Conservation (phyloP, 1,140 invertebrate genomes). For the Heliconius melpomene region DNA sequence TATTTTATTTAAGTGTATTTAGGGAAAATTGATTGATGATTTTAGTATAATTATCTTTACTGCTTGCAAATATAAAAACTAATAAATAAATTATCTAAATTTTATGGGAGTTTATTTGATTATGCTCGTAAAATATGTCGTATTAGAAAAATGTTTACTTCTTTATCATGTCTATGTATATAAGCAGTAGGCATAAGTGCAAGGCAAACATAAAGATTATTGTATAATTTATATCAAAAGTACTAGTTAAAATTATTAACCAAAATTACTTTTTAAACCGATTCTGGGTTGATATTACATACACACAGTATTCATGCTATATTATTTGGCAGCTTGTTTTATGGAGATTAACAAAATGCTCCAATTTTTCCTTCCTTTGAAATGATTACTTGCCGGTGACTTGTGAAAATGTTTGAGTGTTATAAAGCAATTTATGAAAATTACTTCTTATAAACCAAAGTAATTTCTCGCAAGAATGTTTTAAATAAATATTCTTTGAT, state of each 20-base stretch:
- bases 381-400: conserved; percentile 43
- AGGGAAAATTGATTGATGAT: too few relatives aligned
- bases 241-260: background rate
- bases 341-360: conserved; percentile 49
- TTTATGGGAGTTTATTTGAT: too few relatives aligned
- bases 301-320: conserved; percentile 48
- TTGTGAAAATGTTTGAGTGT: conserved; percentile 39
- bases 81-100: too few relatives aligned
- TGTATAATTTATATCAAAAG: too few relatives aligned
- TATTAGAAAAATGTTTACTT: too few relatives aligned
- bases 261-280: conserved; percentile 46
- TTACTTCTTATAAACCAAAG: background rate
- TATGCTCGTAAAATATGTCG: too few relatives aligned
- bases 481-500: background rate
- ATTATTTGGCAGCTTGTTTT: conserved; percentile 53
- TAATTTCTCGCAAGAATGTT: background rate
- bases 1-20: too few relatives aligned
- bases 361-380: conserved; percentile 41
- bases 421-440: conserved; percentile 24
- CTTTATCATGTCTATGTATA: too few relatives aligned
- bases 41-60: too few relatives aligned
- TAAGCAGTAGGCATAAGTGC: too few relatives aligned
- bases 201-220: too few relatives aligned
- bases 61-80: too few relatives aligned
- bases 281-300: conserved; percentile 44